A percentile compares a stretch with the other conserved stretches of the same genome.
These are phyloP conservation scores for Pachycephala philippinensis DNA, from an alignment of 2,113 vertebrate species.

Conservation along the genomic window DNA sequence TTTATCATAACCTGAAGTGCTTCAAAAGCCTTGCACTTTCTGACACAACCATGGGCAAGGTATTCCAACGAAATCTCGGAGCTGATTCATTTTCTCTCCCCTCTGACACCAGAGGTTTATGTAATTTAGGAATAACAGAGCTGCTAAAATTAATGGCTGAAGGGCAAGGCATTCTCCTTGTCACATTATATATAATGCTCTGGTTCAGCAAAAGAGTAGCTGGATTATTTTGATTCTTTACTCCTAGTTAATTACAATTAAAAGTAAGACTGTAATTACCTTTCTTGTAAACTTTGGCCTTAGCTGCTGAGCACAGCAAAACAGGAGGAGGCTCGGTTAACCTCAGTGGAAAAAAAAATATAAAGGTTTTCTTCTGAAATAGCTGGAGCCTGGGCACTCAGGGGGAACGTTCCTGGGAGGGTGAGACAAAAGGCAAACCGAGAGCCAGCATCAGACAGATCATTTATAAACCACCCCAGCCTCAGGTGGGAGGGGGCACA, in stretches of 20 bases:
- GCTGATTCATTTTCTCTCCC: slow-evolving; percentile 24
- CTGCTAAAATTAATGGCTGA: slow-evolving; percentile 39
- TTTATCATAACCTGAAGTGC: slow-evolving; percentile 55
- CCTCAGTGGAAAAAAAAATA: not conserved
- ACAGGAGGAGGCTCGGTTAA: not conserved
- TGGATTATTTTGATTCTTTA: slow-evolving; percentile 43
- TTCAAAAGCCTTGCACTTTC: slow-evolving; percentile 41
- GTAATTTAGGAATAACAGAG: slow-evolving; percentile 34
- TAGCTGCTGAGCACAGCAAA: slow-evolving; percentile 23
- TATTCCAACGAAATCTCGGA: slow-evolving; percentile 4
- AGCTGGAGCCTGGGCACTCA: not conserved
- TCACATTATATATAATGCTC: slow-evolving; percentile 26
- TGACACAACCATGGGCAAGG: not conserved
- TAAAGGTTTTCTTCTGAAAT: not conserved
- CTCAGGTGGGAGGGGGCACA: not conserved
- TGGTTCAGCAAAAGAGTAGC: slow-evolving; percentile 16
- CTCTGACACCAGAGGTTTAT: slow-evolving; percentile 38
- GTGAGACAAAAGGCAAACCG: not conserved
- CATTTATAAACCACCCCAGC: not conserved
- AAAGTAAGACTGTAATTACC: slow-evolving; percentile 30
- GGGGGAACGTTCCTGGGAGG: not conserved
- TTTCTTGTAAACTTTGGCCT: slow-evolving; percentile 41
- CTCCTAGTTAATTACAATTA: slow-evolving; percentile 53
- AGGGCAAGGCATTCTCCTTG: slow-evolving; percentile 22
- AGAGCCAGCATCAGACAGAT: not conserved